Percentiles rank a stretch among this genome's conserved stretches.
These are phyloP conservation scores for Periplaneta americana DNA, from an alignment of 1,140 invertebrate genomes.

Conservation along the genomic window DNA sequence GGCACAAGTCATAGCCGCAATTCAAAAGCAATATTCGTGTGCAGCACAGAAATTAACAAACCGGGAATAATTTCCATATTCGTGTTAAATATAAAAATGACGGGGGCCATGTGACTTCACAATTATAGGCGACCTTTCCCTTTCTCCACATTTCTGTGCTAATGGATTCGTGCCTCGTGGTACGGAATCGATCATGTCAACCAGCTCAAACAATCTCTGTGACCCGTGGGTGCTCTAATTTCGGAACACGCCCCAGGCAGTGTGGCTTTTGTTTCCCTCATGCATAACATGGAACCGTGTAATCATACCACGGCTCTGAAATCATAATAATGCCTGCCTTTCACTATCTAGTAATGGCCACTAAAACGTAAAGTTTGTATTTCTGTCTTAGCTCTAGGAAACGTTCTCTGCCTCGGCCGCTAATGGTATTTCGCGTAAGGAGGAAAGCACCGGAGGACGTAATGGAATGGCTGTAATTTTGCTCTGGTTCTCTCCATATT, in stretches of 20 bases:
- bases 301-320: neutral
- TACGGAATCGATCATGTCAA: neutral
- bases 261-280: neutral
- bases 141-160: neutral
- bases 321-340: neutral
- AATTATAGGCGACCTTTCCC: neutral
- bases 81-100: too few species aligned
- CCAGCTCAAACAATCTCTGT: neutral
- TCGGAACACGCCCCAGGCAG: neutral
- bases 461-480: too few species aligned
- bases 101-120: too few species aligned
- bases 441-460: too few species aligned
- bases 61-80: too few species aligned
- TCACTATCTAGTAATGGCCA: neutral
- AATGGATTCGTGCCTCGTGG: too few species aligned
- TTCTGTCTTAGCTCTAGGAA: neutral
- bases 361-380: neutral
- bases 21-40: too few species aligned
- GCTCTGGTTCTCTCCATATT: too few species aligned
- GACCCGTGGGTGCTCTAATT: neutral
- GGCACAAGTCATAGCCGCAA: too few species aligned
- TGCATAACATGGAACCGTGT: neutral
- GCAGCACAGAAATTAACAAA: too few species aligned
- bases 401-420: neutral
- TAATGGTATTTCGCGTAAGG: neutral